Percentiles rank a stretch among this genome's conserved stretches.
phyloP scores from a whole-genome alignment of 2,113 vertebrate species.

The Lampris megalopsis region DNA sequence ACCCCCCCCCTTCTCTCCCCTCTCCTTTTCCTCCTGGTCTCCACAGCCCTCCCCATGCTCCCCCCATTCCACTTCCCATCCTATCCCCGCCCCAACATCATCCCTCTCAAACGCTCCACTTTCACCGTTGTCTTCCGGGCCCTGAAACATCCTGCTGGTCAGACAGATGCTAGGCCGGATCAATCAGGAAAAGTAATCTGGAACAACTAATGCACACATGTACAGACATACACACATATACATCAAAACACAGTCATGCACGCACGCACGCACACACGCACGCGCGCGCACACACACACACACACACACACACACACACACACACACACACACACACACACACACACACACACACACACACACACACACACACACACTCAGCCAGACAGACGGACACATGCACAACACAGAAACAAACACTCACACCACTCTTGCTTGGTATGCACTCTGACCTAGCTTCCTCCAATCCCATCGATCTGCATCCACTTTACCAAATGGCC shows the following conservation, averaged over 20 bases:
- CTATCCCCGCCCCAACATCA: neutral
- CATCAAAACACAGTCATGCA: slow-evolving; percentile 13
- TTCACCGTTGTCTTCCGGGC: slow-evolving; percentile 66
- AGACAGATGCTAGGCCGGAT: slow-evolving; percentile 79
- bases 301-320: neutral
- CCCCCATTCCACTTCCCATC: slow-evolving; percentile 3
- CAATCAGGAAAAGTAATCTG: slow-evolving; percentile 84
- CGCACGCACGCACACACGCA: slow-evolving; percentile 3
- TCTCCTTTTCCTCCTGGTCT: slow-evolving; percentile 57
- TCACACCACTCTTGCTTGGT: slow-evolving; percentile 28
- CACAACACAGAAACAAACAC: neutral
- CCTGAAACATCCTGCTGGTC: slow-evolving; percentile 78
- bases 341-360: too few relatives aligned
- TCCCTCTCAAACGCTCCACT: slow-evolving; percentile 58
- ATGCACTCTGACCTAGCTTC: slow-evolving; percentile 75
- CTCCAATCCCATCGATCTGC: slow-evolving; percentile 83
- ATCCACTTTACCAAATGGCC: slow-evolving; percentile 86
- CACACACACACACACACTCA: neutral
- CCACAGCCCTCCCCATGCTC: slow-evolving; percentile 28
- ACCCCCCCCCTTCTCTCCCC: slow-evolving; percentile 79
- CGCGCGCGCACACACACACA: too few relatives aligned
- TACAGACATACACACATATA: slow-evolving; percentile 17
- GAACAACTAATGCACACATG: slow-evolving; percentile 64
- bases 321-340: slow-evolving; percentile 34
- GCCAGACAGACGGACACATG: neutral